phyloP scores from a whole-genome alignment of 1,140 invertebrate genomes.

The Leptestheria dahalacensis region DNA sequence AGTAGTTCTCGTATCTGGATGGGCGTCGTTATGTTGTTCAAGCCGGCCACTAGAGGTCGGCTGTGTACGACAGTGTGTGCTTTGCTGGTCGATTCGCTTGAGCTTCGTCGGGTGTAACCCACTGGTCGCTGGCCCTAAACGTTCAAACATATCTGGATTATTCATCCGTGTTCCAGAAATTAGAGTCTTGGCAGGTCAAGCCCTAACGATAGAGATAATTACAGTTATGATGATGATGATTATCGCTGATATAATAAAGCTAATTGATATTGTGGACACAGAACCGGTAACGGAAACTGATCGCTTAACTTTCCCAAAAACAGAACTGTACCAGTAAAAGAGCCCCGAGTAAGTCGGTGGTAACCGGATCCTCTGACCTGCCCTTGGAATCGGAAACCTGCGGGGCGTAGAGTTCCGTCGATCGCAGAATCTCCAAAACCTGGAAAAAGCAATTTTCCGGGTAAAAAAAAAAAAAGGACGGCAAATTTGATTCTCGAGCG shows the following conservation, averaged over 20 bases:
- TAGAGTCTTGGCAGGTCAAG: neutral
- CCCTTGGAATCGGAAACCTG: slow-evolving; percentile 60
- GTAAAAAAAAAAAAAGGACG: no score
- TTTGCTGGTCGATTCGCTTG: slow-evolving; percentile 39
- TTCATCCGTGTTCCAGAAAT: neutral
- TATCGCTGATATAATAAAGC: neutral
- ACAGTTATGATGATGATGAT: neutral
- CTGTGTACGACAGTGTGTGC: slow-evolving; percentile 1
- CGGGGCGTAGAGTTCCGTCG: slow-evolving; percentile 80
- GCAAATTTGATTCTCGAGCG: no score
- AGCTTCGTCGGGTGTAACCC: slow-evolving; percentile 42
- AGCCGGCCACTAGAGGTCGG: slow-evolving; percentile 9
- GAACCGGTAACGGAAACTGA: neutral
- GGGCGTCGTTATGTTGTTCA: slow-evolving; percentile 24
- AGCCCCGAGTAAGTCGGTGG: slow-evolving; percentile 80
- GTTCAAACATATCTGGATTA: neutral
- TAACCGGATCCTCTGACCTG: slow-evolving; percentile 71
- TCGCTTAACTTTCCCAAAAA: neutral
- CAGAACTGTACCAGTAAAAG: slow-evolving; percentile 49
- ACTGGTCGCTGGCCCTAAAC: neutral
- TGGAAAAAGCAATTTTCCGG: no score
- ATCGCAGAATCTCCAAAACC: slow-evolving; percentile 72
- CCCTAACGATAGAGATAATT: neutral
- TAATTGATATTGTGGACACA: neutral
- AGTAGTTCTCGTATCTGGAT: slow-evolving; percentile 55